Evolutionary conservation across 2,888 invertebrate genomes (phyloP).

Genomic region (Agrilus mali): DNA sequence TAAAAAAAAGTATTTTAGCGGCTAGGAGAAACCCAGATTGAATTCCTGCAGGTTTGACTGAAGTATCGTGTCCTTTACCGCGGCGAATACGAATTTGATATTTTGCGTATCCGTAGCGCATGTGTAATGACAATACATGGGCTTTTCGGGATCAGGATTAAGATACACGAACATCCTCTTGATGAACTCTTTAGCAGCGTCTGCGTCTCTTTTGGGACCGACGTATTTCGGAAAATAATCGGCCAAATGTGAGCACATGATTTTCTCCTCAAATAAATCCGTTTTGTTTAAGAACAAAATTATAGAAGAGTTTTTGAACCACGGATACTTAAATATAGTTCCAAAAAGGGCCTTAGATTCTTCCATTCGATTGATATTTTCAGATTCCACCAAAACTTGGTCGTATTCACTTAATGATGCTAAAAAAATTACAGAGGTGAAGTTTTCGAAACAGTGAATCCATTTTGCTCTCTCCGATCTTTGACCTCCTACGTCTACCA

Average conservation of each 20-base stretch:
- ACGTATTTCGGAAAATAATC: too few species aligned
- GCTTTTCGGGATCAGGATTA: too few species aligned
- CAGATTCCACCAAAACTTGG: constrained; percentile 99
- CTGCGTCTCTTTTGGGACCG: too few species aligned
- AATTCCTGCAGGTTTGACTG: constrained; percentile 99
- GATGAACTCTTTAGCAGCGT: too few species aligned
- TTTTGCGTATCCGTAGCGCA: constrained; percentile 99
- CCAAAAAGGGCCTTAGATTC: constrained; percentile 99
- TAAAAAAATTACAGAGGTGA: constrained; percentile 99
- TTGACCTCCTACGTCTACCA: constrained; percentile 99
- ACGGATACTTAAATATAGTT: constrained; percentile 99
- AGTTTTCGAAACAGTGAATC: constrained; percentile 99
- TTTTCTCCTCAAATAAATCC: too few species aligned
- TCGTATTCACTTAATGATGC: constrained; percentile 99
- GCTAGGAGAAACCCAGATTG: too few species aligned
- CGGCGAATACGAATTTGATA: constrained; percentile 99
- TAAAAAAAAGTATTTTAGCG: too few species aligned
- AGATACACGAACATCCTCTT: too few species aligned
- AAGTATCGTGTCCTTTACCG: constrained; percentile 99
- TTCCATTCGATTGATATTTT: constrained; percentile 99
- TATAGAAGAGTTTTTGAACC: constrained; percentile 99
- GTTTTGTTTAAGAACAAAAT: constrained; percentile 77
- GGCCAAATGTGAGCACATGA: too few species aligned
- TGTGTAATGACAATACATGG: too few species aligned
- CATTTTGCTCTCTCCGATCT: constrained; percentile 99